A percentile compares a stretch with the other conserved stretches of the same genome.
phyloP scores from a whole-genome alignment of 2,113 vertebrate species.

The Hiodon tergisus region DNA sequence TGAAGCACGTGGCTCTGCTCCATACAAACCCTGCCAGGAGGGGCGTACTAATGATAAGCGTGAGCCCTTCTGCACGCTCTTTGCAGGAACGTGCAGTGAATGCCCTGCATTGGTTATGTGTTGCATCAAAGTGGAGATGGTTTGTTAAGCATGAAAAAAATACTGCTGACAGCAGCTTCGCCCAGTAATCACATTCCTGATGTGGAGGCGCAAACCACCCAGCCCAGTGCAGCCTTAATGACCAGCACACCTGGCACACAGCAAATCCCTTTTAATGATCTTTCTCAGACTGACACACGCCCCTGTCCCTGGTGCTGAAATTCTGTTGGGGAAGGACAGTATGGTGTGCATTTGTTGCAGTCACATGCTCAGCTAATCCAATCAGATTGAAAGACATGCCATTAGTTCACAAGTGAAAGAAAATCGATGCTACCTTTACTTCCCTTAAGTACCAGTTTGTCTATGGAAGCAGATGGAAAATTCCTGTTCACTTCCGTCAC shows the following conservation, averaged over 20 bases:
- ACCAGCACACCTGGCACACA: conserved; percentile 7
- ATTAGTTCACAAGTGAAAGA: conserved; percentile 54
- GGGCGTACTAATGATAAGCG: conserved; percentile 33
- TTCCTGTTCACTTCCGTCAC: conserved; percentile 52
- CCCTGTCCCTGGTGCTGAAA: not conserved
- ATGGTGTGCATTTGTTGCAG: not conserved
- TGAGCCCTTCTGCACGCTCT: conserved; percentile 6
- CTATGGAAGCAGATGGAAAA: conserved; percentile 60
- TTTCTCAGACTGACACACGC: conserved; percentile 5
- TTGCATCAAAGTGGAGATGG: not conserved
- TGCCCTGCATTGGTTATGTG: no score
- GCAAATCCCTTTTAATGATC: not conserved
- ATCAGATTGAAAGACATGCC: conserved; percentile 45
- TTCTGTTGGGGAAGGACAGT: not conserved
- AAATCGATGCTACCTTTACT: conserved; percentile 65
- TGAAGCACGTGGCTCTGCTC: conserved; percentile 18
- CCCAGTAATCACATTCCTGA: conserved; percentile 18
- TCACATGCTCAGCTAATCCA: conserved; percentile 51
- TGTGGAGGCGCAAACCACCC: conserved; percentile 14
- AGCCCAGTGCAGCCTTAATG: conserved; percentile 12
- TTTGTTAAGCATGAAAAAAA: conserved; percentile 19
- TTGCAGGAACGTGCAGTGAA: not conserved
- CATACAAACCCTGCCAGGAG: conserved; percentile 22
- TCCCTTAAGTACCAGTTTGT: conserved; percentile 56
- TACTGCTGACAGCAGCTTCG: conserved; percentile 29